Evolutionary conservation across 2,797 vertebrate species (phyloP).

Genomic region (Cheirogaleus major): DNA sequence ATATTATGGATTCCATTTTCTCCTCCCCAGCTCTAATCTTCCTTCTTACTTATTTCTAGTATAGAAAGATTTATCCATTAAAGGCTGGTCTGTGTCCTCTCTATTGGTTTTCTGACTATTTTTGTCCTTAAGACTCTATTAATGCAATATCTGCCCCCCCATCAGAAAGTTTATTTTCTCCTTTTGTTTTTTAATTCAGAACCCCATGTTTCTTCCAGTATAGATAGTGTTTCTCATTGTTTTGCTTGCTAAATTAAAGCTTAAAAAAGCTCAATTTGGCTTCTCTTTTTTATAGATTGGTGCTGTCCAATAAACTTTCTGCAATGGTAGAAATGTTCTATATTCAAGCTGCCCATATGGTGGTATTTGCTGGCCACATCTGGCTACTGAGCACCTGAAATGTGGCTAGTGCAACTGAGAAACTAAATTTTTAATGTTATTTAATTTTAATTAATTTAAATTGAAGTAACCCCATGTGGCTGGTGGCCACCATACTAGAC

Average conservation of each 20-base stretch:
- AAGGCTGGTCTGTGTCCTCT: neutral
- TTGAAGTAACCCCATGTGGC: neutral
- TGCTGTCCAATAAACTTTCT: neutral
- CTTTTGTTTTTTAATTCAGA: constrained; percentile 2
- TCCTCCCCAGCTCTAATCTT: neutral
- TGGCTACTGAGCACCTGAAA: neutral
- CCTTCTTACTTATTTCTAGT: neutral
- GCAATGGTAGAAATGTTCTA: neutral
- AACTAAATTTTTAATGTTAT: neutral
- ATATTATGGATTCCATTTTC: neutral
- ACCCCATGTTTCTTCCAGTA: neutral
- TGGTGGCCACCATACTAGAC: neutral
- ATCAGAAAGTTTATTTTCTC: neutral
- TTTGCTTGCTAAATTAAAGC: constrained; percentile 1
- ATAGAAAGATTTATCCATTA: neutral
- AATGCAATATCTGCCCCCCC: neutral
- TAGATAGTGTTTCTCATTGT: neutral
- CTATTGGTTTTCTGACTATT: neutral
- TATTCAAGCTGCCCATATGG: neutral
- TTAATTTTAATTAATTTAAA: neutral
- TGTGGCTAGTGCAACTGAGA: neutral
- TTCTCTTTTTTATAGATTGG: neutral
- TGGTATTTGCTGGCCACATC: no score
- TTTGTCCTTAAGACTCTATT: neutral
- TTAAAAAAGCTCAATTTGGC: neutral